Percentiles rank a stretch among this genome's conserved stretches.
Evolutionary conservation across 2,113 vertebrate species (phyloP).

Genomic region (Protomyctophum bolini): DNA sequence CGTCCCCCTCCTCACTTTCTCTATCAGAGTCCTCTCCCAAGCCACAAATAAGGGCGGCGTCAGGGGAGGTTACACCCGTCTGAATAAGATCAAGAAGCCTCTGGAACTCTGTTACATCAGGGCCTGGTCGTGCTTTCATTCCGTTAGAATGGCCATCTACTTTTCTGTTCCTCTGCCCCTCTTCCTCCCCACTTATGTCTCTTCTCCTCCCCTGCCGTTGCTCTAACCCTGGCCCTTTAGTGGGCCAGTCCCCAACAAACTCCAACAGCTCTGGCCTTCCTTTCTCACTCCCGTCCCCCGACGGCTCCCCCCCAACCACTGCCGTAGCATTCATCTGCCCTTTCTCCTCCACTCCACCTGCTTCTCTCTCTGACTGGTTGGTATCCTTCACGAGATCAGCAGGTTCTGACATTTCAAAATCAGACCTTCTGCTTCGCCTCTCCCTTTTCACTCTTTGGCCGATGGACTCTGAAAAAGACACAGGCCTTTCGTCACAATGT

Average conservation of each 20-base stretch:
- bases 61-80: slow-evolving; percentile 42
- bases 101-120: slow-evolving; percentile 65
- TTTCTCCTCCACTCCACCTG: background rate
- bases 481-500: slow-evolving; percentile 44
- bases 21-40: slow-evolving; percentile 24
- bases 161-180: slow-evolving; percentile 16
- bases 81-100: slow-evolving; percentile 75
- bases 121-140: slow-evolving; percentile 4
- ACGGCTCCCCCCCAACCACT: background rate
- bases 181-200: slow-evolving; percentile 20
- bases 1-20: slow-evolving; percentile 11
- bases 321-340: slow-evolving; percentile 11
- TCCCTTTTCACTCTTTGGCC: slow-evolving; percentile 71
- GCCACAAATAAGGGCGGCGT: slow-evolving; percentile 21
- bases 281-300: slow-evolving; percentile 21
- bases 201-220: slow-evolving; percentile 81
- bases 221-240: slow-evolving; percentile 77
- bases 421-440: slow-evolving; percentile 48
- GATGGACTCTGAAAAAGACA: slow-evolving; percentile 73
- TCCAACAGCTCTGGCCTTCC: slow-evolving; percentile 63
- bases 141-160: slow-evolving; percentile 3
- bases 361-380: slow-evolving; percentile 33
- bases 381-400: slow-evolving; percentile 49
- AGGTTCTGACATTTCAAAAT: slow-evolving; percentile 37
- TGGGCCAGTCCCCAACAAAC: slow-evolving; percentile 93